phyloP scores from a whole-genome alignment of 2,888 invertebrate species.

The Spilarctia lutea region DNA sequence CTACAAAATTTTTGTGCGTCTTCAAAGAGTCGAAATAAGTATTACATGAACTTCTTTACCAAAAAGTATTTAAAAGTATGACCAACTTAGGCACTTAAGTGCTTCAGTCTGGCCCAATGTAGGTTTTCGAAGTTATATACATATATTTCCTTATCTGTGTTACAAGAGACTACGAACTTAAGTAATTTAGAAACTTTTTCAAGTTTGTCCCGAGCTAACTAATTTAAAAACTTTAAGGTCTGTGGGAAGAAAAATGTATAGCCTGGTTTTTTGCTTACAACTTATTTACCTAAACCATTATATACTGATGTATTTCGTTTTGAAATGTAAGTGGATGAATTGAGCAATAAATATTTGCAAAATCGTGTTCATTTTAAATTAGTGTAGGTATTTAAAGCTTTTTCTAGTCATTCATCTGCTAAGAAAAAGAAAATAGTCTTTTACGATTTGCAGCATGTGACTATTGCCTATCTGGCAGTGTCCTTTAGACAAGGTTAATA shows the following conservation, averaged over 20 bases:
- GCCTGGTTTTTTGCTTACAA: neutral
- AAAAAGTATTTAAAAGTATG: slow-evolving; percentile 29
- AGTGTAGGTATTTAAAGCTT: neutral
- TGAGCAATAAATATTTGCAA: neutral
- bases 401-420: neutral
- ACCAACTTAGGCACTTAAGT: slow-evolving; percentile 37
- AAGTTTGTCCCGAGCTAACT: slow-evolving; percentile 26
- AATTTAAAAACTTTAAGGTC: slow-evolving; percentile 39
- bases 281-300: neutral
- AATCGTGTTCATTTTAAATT: neutral
- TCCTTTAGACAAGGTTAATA: neutral
- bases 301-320: neutral
- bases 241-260: slow-evolving; percentile 21
- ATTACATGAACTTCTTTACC: neutral
- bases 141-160: slow-evolving; percentile 37
- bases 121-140: slow-evolving; percentile 36
- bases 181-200: slow-evolving; percentile 43
- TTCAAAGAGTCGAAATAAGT: neutral
- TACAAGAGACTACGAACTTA: slow-evolving; percentile 42
- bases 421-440: neutral
- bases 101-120: slow-evolving; percentile 35
- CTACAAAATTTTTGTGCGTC: neutral
- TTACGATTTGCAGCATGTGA: neutral
- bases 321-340: neutral
- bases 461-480: neutral